Evolutionary conservation across 2,888 invertebrate genomes (phyloP).

Genomic region (Cryptops parisi): DNA sequence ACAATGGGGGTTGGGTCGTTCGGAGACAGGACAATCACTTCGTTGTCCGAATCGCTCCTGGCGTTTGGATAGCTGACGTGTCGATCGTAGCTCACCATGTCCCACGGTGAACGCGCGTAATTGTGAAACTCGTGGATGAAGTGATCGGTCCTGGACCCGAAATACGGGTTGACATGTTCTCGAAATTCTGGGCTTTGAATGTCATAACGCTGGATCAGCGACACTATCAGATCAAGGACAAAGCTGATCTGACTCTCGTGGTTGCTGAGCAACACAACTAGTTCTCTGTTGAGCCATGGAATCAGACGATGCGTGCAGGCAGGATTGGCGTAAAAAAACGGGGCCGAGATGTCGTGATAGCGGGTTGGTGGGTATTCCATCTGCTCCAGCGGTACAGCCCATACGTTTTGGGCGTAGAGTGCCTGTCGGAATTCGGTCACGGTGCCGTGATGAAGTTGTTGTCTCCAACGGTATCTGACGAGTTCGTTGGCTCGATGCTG

Average conservation of each 20-base stretch:
- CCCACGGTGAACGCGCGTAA: conserved; percentile 74
- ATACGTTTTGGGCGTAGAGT: conserved; percentile 59
- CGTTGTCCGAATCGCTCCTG: conserved; percentile 6
- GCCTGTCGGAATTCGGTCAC: conserved; percentile 43
- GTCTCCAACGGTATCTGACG: too few species aligned
- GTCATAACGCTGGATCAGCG: conserved; percentile 43
- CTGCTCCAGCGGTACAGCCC: conserved; percentile 55
- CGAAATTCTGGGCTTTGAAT: conserved; percentile 46
- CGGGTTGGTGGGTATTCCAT: conserved; percentile 39
- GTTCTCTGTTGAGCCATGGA: conserved; percentile 77
- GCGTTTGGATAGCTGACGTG: conserved; percentile 27
- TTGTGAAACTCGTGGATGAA: conserved; percentile 78
- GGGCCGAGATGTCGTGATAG: conserved; percentile 55
- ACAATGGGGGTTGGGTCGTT: not conserved
- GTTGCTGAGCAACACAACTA: conserved; percentile 49
- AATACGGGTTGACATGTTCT: conserved; percentile 48
- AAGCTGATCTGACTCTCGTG: conserved; percentile 32
- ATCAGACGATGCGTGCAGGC: conserved; percentile 65
- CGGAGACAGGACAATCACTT: conserved; percentile 11
- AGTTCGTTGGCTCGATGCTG: conserved; percentile 5
- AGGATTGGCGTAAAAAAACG: conserved; percentile 43
- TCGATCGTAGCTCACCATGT: conserved; percentile 52
- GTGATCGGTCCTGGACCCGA: conserved; percentile 59
- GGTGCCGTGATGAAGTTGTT: not conserved
- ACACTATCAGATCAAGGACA: conserved; percentile 52